Conservation (phyloP, 2,113 vertebrate species). For the Sebastes schlegelii region DNA sequence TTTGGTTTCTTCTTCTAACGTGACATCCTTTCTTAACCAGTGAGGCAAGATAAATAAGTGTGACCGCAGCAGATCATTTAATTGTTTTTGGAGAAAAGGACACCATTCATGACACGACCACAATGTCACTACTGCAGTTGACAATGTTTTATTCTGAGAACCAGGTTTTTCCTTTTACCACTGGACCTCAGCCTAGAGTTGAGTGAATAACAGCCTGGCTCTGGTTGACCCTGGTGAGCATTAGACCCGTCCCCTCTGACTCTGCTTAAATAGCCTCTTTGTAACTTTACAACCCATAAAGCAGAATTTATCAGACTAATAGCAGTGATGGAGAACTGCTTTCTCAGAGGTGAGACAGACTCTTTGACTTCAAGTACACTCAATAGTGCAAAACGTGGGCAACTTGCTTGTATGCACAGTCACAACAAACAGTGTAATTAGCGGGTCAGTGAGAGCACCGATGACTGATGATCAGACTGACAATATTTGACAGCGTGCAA, state of each 20-base stretch:
- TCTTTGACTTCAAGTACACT: slow-evolving; percentile 26
- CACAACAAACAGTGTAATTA: slow-evolving; percentile 68
- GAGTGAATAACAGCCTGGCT: slow-evolving; percentile 48
- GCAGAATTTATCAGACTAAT: slow-evolving; percentile 44
- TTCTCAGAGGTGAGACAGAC: slow-evolving; percentile 42
- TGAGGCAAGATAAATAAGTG: slow-evolving; percentile 43
- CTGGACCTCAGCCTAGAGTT: slow-evolving; percentile 35
- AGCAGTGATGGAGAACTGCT: slow-evolving; percentile 36
- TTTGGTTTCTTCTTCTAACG: slow-evolving; percentile 39
- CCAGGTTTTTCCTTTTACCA: slow-evolving; percentile 33
- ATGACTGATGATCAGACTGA: slow-evolving; percentile 60
- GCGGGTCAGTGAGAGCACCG: slow-evolving; percentile 34
- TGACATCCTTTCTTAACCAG: slow-evolving; percentile 29
- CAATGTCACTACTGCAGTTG: slow-evolving; percentile 46
- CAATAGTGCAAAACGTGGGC: slow-evolving; percentile 1
- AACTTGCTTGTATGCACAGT: slow-evolving; percentile 39
- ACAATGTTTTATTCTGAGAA: slow-evolving; percentile 50
- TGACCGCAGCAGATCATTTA: slow-evolving; percentile 44
- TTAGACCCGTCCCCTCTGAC: slow-evolving; percentile 56
- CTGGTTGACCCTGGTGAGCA: slow-evolving; percentile 52
- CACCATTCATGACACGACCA: slow-evolving; percentile 53
- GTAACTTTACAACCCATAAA: slow-evolving; percentile 48
- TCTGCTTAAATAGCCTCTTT: slow-evolving; percentile 60
- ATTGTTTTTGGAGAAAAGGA: slow-evolving; percentile 51
- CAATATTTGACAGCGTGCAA: slow-evolving; percentile 69